Conservation (phyloP, 1,140 invertebrate genomes). For the Drosophila trapezifrons region DNA sequence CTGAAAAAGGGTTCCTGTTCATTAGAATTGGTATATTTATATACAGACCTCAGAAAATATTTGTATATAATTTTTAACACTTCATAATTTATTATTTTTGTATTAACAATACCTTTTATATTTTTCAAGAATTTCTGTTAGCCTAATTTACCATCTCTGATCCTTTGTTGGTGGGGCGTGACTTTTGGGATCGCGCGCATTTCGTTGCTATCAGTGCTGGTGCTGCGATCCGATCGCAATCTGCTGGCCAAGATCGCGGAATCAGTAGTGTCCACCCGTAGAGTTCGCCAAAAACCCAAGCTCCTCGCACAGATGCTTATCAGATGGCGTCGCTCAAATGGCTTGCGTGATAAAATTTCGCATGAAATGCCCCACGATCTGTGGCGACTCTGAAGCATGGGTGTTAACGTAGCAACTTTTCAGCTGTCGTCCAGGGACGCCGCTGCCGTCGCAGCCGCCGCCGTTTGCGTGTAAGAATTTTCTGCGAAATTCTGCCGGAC, state of each 20-base stretch:
- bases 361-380: slow-evolving; percentile 56
- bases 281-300: not conserved
- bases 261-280: slow-evolving; percentile 23
- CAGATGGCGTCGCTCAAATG: slow-evolving; percentile 56
- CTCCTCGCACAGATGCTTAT: slow-evolving; percentile 59
- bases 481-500: slow-evolving; percentile 65
- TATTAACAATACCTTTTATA: not conserved
- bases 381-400: slow-evolving; percentile 35
- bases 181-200: slow-evolving; percentile 11
- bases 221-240: slow-evolving; percentile 48
- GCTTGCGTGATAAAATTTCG: slow-evolving; percentile 78
- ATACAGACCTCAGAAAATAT: not conserved
- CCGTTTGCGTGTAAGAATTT: slow-evolving; percentile 75
- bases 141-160: slow-evolving; percentile 6
- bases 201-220: slow-evolving; percentile 39
- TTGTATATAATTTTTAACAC: too few species aligned
- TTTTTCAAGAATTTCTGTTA: not conserved
- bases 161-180: slow-evolving; percentile 58
- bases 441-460: slow-evolving; percentile 19
- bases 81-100: too few species aligned
- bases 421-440: slow-evolving; percentile 60
- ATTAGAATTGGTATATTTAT: too few species aligned
- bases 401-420: slow-evolving; percentile 78
- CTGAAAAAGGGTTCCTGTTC: not conserved
- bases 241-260: slow-evolving; percentile 50